These are phyloP conservation scores for Rhinogobius similis DNA, from an alignment of 2,113 vertebrate species.

Conservation along the genomic window DNA sequence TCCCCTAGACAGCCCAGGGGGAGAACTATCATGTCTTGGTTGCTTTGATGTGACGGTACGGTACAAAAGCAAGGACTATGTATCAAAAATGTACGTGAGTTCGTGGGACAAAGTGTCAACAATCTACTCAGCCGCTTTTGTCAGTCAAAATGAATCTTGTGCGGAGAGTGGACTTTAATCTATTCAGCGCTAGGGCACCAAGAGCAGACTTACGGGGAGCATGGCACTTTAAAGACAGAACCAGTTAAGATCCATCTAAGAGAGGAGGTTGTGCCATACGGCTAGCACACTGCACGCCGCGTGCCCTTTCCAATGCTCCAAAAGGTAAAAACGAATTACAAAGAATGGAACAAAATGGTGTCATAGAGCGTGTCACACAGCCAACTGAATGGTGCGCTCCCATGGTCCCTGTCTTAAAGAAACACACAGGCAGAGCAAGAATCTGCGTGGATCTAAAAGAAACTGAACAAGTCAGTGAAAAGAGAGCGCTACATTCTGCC, in stretches of 20 bases:
- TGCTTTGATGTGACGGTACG: background rate
- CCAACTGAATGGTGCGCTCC: conserved; percentile 15
- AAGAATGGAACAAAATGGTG: background rate
- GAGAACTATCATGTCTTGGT: background rate
- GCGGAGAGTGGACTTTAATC: background rate
- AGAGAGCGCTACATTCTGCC: background rate
- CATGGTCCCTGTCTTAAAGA: conserved; percentile 5
- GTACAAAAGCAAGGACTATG: background rate
- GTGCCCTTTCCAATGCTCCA: background rate
- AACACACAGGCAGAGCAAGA: background rate
- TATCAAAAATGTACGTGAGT: background rate
- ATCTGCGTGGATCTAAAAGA: background rate
- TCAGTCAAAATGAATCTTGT: conserved; percentile 5
- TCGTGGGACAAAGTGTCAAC: background rate
- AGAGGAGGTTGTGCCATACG: background rate
- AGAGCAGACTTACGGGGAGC: background rate
- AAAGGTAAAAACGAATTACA: conserved; percentile 4
- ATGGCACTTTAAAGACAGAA: conserved; percentile 16
- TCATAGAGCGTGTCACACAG: conserved; percentile 1
- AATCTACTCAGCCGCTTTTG: background rate
- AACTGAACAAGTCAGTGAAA: conserved; percentile 9
- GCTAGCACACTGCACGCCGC: background rate
- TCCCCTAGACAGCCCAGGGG: background rate
- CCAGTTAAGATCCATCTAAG: conserved; percentile 3
- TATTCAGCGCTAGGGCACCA: background rate